Percentiles rank a stretch among this genome's conserved stretches.
Conservation (phyloP, 2,888 invertebrate genomes). For the Macrophya annulata region DNA sequence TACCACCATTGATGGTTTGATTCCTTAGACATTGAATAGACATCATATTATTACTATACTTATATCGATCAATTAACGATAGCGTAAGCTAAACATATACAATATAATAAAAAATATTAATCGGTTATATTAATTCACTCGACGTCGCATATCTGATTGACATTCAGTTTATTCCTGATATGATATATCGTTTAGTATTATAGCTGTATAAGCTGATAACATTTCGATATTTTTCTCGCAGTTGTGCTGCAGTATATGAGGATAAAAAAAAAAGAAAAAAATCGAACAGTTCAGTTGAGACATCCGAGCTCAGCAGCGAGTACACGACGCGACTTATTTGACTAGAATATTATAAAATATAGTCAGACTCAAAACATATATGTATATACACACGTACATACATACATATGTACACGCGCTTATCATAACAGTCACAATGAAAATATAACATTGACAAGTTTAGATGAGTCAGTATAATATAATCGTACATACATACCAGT, state of each 20-base stretch:
- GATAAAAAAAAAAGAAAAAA: not conserved
- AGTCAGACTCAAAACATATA: not conserved
- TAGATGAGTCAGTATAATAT: no score
- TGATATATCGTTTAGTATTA: not conserved
- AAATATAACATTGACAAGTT: not conserved
- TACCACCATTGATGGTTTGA: no score
- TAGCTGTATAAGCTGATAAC: constrained; percentile 14
- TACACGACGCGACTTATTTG: not conserved
- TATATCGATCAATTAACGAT: not conserved
- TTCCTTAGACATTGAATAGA: no score
- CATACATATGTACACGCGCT: not conserved
- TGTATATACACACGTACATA: not conserved
- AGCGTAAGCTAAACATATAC: not conserved
- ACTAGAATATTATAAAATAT: not conserved
- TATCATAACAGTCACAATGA: not conserved
- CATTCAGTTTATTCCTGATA: not conserved
- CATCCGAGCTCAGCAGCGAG: not conserved
- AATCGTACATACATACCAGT: no score
- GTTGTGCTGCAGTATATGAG: not conserved
- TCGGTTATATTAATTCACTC: not conserved
- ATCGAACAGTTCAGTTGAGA: not conserved
- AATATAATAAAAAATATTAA: not conserved
- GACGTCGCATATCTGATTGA: not conserved
- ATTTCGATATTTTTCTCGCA: not conserved
- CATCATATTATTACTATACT: no score